Evolutionary conservation across 92 coral and sea anemone genomes (phyloP), one percentile per base, ranked within the genome.

Genomic region (Siderastrea siderea): DNA sequence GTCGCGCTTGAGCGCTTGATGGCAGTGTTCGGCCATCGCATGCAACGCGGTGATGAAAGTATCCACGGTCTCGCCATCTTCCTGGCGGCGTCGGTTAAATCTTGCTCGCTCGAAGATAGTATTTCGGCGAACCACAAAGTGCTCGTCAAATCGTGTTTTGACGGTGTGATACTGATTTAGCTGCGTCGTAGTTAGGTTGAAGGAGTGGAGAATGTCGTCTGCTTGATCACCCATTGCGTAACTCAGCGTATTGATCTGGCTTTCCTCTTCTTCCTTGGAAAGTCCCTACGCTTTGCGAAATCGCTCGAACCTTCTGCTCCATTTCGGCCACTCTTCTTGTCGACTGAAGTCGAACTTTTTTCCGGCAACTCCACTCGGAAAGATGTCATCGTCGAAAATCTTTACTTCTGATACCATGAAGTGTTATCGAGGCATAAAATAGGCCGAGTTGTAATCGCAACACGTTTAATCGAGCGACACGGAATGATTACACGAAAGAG

Each of bases 141-240:
- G 81, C 13, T 50, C 66, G 63, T 91, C 75, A 64, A 86, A 91
- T 46, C 69, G 70, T 53, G 65, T 81, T 74, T 69, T 72, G 14
- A 82, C 85, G 47, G 14, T 52, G 65, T 47, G 26, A 77, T 90
- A 86, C 26, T 64, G 67, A 53, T 81, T 87, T 48, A 63, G 53
- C 54, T 88, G 78, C 46, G 79, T 85, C 87, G 79, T 83, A 15
- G 85, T 92, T 17, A 88, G 81, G 44, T 79, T 81, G 66, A 92
- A 71, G 80, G 90, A 83, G 64, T 47, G 72, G n/a, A 87, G 44
- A 26, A 82, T 91, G 58, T 91, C 91, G 15, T 91, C 89, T 15
- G 87, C 89, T 48, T 81, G 55, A 48, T 91, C 86, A 13, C 91
- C 91, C 88, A 91, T 74, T 19, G 84, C 70, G 81, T 75, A 91